Conservation (phyloP, 1,140 invertebrate species). For the Aculops lycopersici region DNA sequence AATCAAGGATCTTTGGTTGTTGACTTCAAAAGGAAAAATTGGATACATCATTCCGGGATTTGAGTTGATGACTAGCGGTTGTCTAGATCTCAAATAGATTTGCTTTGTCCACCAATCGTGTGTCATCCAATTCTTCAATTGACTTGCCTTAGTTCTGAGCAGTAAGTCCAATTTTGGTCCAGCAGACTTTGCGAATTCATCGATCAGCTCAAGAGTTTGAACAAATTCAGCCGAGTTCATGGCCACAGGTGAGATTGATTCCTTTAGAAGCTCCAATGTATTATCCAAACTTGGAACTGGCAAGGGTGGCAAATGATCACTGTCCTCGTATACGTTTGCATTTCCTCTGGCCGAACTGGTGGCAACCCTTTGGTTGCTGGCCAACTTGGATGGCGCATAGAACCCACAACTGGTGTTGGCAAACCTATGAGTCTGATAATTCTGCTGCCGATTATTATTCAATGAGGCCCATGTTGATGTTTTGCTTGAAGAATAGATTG, state of each 20-base stretch:
- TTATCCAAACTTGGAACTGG: constrained; percentile 1
- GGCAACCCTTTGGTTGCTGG: too few species aligned
- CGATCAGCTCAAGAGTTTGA: background rate
- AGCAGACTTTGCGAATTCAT: constrained; percentile 1
- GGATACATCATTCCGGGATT: constrained; percentile 2
- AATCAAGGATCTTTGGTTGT: background rate
- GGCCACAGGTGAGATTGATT: background rate
- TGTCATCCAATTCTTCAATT: constrained; percentile 3
- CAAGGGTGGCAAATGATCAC: constrained; percentile 1
- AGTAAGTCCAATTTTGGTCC: constrained; percentile 2
- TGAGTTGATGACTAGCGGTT: constrained; percentile 2
- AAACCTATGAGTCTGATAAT: too few species aligned
- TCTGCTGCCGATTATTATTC: too few species aligned
- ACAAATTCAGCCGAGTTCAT: background rate
- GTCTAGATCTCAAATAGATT: constrained; percentile 1
- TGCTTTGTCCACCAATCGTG: constrained; percentile 4
- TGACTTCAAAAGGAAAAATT: background rate
- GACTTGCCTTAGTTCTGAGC: background rate
- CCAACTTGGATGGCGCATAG: too few species aligned
- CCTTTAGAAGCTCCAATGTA: constrained; percentile 2
- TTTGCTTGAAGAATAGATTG: too few species aligned
- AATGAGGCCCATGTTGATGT: too few species aligned
- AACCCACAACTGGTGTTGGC: too few species aligned
- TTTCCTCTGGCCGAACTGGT: too few species aligned
- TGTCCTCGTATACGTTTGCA: too few species aligned